Evolutionary conservation across 2,888 invertebrate genomes (phyloP).

Genomic region (Lissonota sp.): DNA sequence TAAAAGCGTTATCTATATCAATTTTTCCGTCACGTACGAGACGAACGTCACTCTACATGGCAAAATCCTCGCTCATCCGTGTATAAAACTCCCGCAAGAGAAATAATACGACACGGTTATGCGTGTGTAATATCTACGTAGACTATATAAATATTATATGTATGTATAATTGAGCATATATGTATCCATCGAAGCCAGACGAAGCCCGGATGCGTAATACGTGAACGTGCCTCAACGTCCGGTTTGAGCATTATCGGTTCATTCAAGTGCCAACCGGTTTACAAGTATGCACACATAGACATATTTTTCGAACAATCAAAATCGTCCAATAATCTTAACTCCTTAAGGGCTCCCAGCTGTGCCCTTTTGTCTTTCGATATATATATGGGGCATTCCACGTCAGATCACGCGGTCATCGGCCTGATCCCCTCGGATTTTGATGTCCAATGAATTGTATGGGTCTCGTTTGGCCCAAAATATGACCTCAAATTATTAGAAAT

Average conservation of each 20-base stretch:
- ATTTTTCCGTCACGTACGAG: slow-evolving; percentile 58
- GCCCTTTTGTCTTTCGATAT: no score
- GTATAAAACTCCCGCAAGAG: slow-evolving; percentile 21
- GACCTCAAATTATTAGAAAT: no score
- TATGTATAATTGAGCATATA: slow-evolving; percentile 50
- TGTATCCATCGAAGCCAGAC: slow-evolving; percentile 61
- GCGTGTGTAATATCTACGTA: slow-evolving; percentile 7
- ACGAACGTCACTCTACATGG: slow-evolving; percentile 16
- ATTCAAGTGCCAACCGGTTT: slow-evolving; percentile 48
- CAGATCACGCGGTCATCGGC: no score
- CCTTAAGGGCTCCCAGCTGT: no score
- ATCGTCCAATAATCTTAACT: no score
- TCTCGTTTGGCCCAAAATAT: no score
- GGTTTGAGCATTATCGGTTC: slow-evolving; percentile 72
- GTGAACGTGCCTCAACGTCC: slow-evolving; percentile 71
- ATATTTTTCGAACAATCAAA: background rate
- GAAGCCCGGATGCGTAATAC: slow-evolving; percentile 66
- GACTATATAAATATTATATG: slow-evolving; percentile 68
- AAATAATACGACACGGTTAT: slow-evolving; percentile 39
- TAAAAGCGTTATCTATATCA: slow-evolving; percentile 45
- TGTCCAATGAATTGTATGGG: no score
- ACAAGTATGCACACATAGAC: slow-evolving; percentile 7
- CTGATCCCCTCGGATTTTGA: no score
- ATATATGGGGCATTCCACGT: no score
- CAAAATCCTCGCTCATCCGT: slow-evolving; percentile 12